Evolutionary conservation across 2,113 vertebrate species (phyloP).

Genomic region (Ammospiza caudacuta): DNA sequence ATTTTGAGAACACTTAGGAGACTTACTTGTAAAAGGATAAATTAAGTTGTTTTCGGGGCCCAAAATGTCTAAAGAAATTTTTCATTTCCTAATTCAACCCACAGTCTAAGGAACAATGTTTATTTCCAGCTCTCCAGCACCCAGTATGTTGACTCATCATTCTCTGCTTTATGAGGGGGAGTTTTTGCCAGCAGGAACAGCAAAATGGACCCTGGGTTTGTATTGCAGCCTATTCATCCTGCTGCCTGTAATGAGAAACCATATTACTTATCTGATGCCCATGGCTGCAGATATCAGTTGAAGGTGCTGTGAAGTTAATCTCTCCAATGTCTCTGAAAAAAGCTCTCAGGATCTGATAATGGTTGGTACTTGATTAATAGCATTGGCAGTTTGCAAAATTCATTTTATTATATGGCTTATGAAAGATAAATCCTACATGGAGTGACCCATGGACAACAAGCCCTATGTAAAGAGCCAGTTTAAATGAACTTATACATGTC

Average conservation of each 20-base stretch:
- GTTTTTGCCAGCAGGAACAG: not conserved
- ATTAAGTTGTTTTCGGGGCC: not conserved
- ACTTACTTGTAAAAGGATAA: not conserved
- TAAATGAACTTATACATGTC: not conserved
- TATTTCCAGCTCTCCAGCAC: not conserved
- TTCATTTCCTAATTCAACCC: not conserved
- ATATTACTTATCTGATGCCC: not conserved
- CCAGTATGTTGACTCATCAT: not conserved
- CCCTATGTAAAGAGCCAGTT: not conserved
- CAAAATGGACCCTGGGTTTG: not conserved
- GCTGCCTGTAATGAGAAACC: not conserved
- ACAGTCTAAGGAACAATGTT: not conserved
- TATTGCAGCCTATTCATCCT: not conserved
- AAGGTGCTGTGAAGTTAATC: not conserved
- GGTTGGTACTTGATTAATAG: not conserved
- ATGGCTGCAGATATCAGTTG: not conserved
- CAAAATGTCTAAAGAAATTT: not conserved
- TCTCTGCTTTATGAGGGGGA: not conserved
- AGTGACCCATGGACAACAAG: not conserved
- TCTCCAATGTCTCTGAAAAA: not conserved
- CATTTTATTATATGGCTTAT: not conserved
- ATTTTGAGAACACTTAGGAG: not conserved
- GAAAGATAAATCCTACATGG: not conserved
- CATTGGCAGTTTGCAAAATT: not conserved
- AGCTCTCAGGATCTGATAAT: not conserved